A percentile compares a stretch with the other conserved stretches of the same genome.
These are phyloP conservation scores for Carpatolechia fugitivella DNA, from an alignment of 2,888 invertebrate genomes.

Conservation along the genomic window DNA sequence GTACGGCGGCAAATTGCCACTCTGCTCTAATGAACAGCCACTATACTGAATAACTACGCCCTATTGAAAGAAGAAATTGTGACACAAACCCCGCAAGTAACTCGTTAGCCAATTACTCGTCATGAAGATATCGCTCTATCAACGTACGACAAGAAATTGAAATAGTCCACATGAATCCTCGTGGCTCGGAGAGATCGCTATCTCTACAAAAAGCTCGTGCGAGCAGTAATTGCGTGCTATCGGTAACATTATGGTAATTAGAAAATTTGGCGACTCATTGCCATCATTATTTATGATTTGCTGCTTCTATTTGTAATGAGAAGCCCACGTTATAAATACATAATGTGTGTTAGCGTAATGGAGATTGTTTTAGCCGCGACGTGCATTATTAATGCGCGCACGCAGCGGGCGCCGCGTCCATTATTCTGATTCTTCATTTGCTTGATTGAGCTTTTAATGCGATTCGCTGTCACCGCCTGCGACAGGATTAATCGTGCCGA, in stretches of 20 bases:
- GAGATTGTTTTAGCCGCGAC: conserved; percentile 72
- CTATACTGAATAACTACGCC: conserved; percentile 26
- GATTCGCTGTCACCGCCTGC: conserved; percentile 69
- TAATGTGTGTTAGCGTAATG: conserved; percentile 74
- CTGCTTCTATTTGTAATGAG: conserved; percentile 18
- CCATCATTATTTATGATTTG: conserved; percentile 61
- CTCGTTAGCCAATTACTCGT: conserved; percentile 53
- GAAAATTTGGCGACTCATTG: conserved; percentile 67
- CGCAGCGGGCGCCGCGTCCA: conserved; percentile 70
- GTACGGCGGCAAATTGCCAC: conserved; percentile 48
- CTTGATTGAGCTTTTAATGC: conserved; percentile 79
- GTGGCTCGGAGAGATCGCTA: conserved; percentile 8
- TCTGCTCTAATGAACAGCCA: conserved; percentile 49
- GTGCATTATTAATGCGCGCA: conserved; percentile 78
- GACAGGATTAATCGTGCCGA: conserved; percentile 67
- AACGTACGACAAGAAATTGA: conserved; percentile 39
- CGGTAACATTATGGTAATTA: conserved; percentile 41
- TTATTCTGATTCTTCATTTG: conserved; percentile 79
- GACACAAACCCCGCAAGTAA: conserved; percentile 47
- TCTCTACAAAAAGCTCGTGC: conserved; percentile 20
- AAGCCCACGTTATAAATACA: conserved; percentile 39
- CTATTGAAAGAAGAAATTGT: conserved; percentile 70
- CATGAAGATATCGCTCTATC: conserved; percentile 49
- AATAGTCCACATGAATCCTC: conserved; percentile 24
- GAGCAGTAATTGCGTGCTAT: conserved; percentile 11